Base-by-base conservation (phyloP, 2,113 vertebrate species). In the Eclectus roratus region DNA sequence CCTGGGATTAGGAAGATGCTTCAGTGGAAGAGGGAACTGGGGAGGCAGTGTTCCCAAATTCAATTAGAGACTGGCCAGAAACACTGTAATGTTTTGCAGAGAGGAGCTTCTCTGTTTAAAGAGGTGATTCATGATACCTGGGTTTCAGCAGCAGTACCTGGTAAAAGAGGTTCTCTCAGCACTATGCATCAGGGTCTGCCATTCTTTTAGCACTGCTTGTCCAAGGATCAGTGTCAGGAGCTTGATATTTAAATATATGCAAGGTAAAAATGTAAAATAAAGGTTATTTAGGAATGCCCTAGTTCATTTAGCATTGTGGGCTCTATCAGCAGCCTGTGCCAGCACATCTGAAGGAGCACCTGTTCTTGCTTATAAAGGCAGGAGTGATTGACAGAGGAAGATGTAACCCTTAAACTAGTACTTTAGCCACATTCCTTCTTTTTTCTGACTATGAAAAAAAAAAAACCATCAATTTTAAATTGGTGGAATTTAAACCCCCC, bases 101-200 rank as follows among this genome's bases (percentile, higher is more conserved):
- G 39, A 61, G 85, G 53, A 53, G 24, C 50, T 85, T 50, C 10
- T 72, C 19, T 35, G 20, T 64, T 69, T 76, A 41, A 47, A 73
- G 53, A 70, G 37, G 4, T 17, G 2, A 27, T 78, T 87, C 8
- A 2, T 25, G 17, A n/a, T 89, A 33, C 6, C 3, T 3, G 35
- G 5, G 6, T 58, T 91, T 89, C 44, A 66, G 44, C 43, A 73
- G 20, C 10, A 29, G 61, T 89, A 52, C 13, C 18, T 82, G 39
- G 3, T 72, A 15, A 50, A 90, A 79, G 52, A 82, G 33, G 24
- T 77, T n/a, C 21, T 61, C 46, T 72, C 13, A 52, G 58, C 2
- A 1, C 49, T 4, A 7, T 3, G 0, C 28, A 10, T 74, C 14
- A 10, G 14, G 4, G 7, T 80, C 43, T 80, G 77, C 39, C 2